These are phyloP conservation scores for Atherinosoma microstoma DNA, from an alignment of 2,797 vertebrate species.

Conservation along the genomic window DNA sequence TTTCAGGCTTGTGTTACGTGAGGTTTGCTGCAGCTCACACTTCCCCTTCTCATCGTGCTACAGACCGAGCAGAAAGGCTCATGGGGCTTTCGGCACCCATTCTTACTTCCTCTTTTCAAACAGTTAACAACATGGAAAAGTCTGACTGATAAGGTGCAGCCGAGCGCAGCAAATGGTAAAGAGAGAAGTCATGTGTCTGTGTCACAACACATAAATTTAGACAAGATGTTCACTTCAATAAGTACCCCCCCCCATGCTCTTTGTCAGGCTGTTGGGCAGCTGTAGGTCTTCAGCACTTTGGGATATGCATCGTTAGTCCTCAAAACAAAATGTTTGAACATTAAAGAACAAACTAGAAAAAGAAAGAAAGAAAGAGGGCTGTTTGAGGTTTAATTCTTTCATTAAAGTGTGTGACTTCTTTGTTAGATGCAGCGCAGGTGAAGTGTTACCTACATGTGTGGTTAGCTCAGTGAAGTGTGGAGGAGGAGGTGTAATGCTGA, in stretches of 20 bases:
- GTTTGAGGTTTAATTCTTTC: too few relatives aligned
- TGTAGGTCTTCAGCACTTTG: neutral
- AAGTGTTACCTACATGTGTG: neutral
- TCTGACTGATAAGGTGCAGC: conserved; percentile 21
- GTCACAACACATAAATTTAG: conserved; percentile 12
- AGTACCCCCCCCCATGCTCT: neutral
- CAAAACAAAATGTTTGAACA: too few relatives aligned
- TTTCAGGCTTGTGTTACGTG: neutral
- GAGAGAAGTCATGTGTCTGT: neutral
- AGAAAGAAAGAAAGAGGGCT: too few relatives aligned
- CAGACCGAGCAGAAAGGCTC: neutral
- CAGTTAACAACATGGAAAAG: conserved; percentile 43
- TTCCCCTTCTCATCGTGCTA: conserved; percentile 40
- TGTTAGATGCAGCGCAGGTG: neutral
- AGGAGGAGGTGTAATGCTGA: too few relatives aligned
- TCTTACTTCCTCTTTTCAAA: conserved; percentile 69
- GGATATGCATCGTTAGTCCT: too few relatives aligned
- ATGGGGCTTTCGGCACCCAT: conserved; percentile 31
- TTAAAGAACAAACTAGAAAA: too few relatives aligned
- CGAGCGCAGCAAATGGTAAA: neutral
- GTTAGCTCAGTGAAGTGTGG: too few relatives aligned
- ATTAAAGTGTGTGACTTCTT: neutral
- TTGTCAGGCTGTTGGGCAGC: neutral
- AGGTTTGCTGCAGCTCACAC: conserved; percentile 33
- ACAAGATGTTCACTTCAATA: neutral